These are phyloP conservation scores for Hyperoplus immaculatus DNA, from an alignment of 2,797 vertebrate species.

Conservation along the genomic window DNA sequence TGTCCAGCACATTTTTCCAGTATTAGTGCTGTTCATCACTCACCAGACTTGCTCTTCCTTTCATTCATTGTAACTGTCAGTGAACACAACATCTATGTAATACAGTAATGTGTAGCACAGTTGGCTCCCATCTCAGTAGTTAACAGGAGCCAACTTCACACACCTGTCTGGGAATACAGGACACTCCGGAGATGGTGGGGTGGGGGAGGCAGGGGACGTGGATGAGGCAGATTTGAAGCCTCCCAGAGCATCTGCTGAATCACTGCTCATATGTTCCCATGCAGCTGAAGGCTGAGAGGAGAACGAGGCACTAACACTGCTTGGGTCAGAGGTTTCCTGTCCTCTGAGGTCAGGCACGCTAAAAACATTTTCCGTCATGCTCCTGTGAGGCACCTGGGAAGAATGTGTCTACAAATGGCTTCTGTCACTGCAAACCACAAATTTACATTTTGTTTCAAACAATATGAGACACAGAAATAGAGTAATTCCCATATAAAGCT, in stretches of 20 bases:
- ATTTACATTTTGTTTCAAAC: neutral
- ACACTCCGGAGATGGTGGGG: conserved; percentile 8
- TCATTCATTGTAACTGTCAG: neutral
- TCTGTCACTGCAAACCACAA: neutral
- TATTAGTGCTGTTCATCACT: neutral
- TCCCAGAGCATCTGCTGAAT: conserved; percentile 69
- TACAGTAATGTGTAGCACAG: conserved; percentile 3
- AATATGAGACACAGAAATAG: neutral
- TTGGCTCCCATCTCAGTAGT: conserved; percentile 1
- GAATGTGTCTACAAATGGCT: neutral
- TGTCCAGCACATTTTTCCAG: neutral
- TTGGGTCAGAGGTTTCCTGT: conserved; percentile 1
- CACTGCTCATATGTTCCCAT: conserved; percentile 29
- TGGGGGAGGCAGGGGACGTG: conserved; percentile 15
- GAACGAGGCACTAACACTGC: neutral
- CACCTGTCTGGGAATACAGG: conserved; percentile 61
- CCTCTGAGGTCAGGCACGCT: conserved; percentile 7
- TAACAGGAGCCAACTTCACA: conserved; percentile 1
- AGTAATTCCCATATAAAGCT: too few species aligned
- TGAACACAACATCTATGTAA: neutral
- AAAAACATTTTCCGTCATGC: neutral
- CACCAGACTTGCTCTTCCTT: neutral
- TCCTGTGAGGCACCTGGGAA: neutral
- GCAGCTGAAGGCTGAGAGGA: conserved; percentile 25
- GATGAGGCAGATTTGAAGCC: conserved; percentile 16